Evolutionary conservation across 2,113 vertebrate genomes (phyloP), one percentile per base, ranked within the genome.

Genomic region (Phylloscopus trochilus): DNA sequence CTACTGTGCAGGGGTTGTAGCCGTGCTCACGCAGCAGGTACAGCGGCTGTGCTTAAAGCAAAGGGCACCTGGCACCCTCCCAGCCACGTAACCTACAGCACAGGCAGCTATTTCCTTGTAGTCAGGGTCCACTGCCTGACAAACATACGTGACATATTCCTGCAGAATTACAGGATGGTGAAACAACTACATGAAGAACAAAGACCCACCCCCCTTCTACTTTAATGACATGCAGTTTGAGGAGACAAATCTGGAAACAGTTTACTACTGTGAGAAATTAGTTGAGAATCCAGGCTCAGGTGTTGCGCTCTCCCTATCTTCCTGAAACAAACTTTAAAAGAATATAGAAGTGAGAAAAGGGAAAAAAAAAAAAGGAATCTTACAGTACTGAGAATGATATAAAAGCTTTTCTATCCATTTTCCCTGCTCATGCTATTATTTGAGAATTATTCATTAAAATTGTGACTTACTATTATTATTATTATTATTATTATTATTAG

Each of bases 41-140:
- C 7, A 66, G 39, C 1, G 23, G 39, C 49, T 76, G 60, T 19
- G 49, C 76, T 37, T 7, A n/a, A 74, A 69, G 83, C 80, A 82
- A 93, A 87, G 81, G 72, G 76, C 75, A 66, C 26, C 58, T 53
- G 81, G 92, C 44, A 52, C 19, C 51, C 49, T 84, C 66, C 69
- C 64, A 67, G 12, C 7, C 3, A 2, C 10, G 2, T 13, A 55
- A 37, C 78, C 37, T 13, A 8, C 5, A 35, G 62, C 64, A 73
- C 26, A 20, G 37, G 23, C 26, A 66, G 69, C 62, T 73, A 22
- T 13, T 31, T 87, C 87, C 69, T 47, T 39, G 10, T 28, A 53
- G 67, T 24, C 64, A 73, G 64, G 56, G 52, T 49, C 78, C 51
- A 41, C 56, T 22, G 53, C 62, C 67, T 31, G 41, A 53, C 68